Conservation (phyloP, 2,113 vertebrate genomes). For the Lepus europaeus region DNA sequence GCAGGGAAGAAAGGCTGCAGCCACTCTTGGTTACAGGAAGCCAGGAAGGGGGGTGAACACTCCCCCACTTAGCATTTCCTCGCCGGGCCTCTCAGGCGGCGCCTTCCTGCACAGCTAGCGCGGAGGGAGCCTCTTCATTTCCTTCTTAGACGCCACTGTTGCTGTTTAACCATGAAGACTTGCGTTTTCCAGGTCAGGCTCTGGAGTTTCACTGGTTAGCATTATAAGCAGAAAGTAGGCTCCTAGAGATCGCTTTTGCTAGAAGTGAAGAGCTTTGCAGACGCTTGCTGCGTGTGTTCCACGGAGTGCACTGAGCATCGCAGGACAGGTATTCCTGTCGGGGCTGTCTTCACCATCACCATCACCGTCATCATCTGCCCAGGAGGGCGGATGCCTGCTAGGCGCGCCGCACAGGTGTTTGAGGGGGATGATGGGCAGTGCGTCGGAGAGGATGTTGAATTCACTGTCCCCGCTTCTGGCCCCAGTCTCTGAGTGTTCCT, state of each 20-base stretch:
- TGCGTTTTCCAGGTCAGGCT: neutral
- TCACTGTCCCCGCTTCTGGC: no score
- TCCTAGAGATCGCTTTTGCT: neutral
- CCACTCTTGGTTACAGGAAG: neutral
- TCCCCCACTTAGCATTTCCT: neutral
- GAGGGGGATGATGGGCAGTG: fast-evolving
- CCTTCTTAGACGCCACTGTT: neutral
- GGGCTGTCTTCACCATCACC: neutral
- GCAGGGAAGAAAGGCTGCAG: neutral
- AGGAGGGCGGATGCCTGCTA: neutral
- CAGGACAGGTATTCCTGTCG: neutral
- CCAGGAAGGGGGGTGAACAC: neutral
- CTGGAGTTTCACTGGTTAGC: neutral
- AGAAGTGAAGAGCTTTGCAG: neutral
- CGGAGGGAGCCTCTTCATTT: neutral
- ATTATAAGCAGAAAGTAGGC: neutral
- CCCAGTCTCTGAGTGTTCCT: neutral
- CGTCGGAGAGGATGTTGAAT: neutral
- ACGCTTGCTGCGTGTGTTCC: neutral
- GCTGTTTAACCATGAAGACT: neutral
- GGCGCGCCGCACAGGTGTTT: neutral
- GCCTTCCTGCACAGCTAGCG: neutral
- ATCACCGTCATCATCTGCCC: neutral
- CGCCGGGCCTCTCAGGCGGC: neutral
- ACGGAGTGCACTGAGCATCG: neutral